Conservation (phyloP, 2,113 vertebrate genomes). For the Pan paniscus region DNA sequence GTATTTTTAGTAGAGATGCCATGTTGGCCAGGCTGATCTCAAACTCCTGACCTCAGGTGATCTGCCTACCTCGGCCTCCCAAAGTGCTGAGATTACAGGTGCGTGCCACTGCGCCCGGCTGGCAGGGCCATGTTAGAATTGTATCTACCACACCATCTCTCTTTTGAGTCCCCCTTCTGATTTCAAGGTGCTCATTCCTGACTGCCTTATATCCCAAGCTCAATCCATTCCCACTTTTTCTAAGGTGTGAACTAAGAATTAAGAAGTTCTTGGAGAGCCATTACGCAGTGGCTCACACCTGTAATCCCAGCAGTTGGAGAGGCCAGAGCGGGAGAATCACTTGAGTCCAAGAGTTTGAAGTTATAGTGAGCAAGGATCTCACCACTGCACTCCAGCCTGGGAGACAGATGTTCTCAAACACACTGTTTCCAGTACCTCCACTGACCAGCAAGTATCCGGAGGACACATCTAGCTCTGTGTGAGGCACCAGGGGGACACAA, state of each 20-base stretch:
- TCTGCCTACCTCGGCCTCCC: no score
- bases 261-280: background rate
- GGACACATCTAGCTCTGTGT: background rate
- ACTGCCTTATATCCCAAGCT: background rate
- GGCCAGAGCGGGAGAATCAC: no score
- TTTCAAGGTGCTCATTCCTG: background rate
- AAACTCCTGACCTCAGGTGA: no score
- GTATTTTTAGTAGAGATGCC: no score
- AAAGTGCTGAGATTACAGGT: no score
- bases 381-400: no score
- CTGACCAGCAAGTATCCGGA: no score
- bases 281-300: no score
- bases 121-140: background rate
- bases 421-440: background rate
- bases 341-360: no score
- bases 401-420: background rate
- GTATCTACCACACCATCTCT: background rate
- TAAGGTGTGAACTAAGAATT: background rate
- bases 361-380: no score
- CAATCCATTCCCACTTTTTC: background rate
- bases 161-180: background rate
- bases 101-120: fast-evolving
- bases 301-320: no score
- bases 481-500: background rate
- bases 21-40: no score